Evolutionary conservation across 1,140 invertebrate genomes (phyloP), one percentile per base, ranked within the genome.

Genomic region (Aphelenchoides fujianensis): DNA sequence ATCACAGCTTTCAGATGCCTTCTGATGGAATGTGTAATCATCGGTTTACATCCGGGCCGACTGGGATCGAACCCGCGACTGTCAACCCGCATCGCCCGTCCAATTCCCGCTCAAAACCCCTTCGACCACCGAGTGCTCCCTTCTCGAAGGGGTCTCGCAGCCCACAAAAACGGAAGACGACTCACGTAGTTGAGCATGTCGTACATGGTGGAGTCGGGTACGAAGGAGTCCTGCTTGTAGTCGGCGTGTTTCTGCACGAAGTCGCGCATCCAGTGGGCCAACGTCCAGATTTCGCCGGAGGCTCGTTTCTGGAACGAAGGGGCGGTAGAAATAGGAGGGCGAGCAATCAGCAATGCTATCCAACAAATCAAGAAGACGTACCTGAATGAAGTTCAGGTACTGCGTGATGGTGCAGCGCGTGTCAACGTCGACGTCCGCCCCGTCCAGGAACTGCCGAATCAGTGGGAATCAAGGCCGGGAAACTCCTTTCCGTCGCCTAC

Each of bases 391-490:
- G 82, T 92, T 92, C 61, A 98, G 88, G 87, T 99, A 99, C 86
- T 97, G 92, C 85, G 93, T 91, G 77, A 98, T 92, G 2, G 94
- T 95, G 86, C 95, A 98, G 82, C 94, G 92, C 30, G 93, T 95
- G 85, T 96, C 94, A 3, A 94, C 92, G 87, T 97, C 95, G 55
- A 96, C 91, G 85, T 97, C 94, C 89, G 97, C 92, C 57, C 90
- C 91, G 68, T 90, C 90, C 73, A 98, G 87, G 86, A 97, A 98
- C 76, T 91, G 92, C 79, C 94, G 91, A 37, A 98, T 93, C 62
- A 98, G 85, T 5, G 94, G 91, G 68, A 97, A n/a, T n/a, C 90
- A 73, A 98, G 87, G n/a, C 96, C 96, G 48, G 93, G 93, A 87
- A 98, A 99, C 69, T 91, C 89, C 31, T 89, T 90, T 23, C 79